These are phyloP conservation scores for Nephrotoma appendiculata DNA, from an alignment of 2,888 invertebrate species.

Conservation along the genomic window DNA sequence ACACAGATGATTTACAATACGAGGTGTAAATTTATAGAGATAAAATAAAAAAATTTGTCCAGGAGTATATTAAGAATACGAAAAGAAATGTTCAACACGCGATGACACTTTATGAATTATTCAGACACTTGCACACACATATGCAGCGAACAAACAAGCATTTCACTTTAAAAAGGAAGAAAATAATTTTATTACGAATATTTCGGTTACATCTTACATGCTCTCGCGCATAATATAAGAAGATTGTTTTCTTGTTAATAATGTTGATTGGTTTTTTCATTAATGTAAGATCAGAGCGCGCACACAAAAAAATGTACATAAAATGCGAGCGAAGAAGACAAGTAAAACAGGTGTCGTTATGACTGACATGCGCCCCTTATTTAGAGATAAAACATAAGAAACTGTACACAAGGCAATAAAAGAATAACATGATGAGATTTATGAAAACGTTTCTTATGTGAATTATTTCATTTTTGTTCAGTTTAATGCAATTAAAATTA, in stretches of 20 bases:
- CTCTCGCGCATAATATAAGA: neutral
- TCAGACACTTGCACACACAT: neutral
- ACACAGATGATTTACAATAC: neutral
- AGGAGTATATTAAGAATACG: neutral
- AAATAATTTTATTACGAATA: neutral
- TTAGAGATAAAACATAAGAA: neutral
- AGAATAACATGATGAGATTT: neutral
- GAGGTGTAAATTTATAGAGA: neutral
- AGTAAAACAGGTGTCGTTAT: conserved; percentile 4
- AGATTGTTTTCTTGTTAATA: neutral
- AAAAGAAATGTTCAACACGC: neutral
- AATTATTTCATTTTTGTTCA: neutral
- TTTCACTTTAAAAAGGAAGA: neutral
- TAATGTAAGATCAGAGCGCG: neutral
- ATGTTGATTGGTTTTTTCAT: neutral
- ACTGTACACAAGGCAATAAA: neutral
- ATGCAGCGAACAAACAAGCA: neutral
- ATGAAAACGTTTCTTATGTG: neutral
- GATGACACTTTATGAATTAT: neutral
- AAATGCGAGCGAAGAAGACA: neutral
- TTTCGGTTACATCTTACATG: neutral
- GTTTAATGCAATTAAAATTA: neutral
- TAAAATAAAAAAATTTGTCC: neutral
- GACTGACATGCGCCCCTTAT: conserved; percentile 5
- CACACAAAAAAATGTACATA: neutral